Conservation (phyloP, 2,113 vertebrate genomes). For the Myotis lucifugus region DNA sequence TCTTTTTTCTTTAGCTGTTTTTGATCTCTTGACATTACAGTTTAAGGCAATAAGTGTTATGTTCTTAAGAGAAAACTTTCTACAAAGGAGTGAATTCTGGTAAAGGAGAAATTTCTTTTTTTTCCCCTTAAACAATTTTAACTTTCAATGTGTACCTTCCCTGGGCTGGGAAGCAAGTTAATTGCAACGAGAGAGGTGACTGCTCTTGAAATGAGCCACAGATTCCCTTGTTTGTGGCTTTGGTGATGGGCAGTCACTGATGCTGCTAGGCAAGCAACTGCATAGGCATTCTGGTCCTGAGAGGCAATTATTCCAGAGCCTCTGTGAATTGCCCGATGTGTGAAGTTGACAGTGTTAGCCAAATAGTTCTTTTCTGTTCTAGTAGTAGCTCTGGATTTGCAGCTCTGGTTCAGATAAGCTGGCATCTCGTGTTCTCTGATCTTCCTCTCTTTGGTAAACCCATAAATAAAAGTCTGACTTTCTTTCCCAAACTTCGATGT, state of each 20-base stretch:
- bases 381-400: background rate
- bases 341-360: background rate
- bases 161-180: background rate
- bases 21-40: background rate
- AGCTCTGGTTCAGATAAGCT: background rate
- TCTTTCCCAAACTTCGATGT: background rate
- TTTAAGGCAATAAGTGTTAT: background rate
- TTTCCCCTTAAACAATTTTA: background rate
- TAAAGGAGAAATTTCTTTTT: background rate
- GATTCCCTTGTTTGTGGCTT: background rate
- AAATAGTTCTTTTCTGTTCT: background rate
- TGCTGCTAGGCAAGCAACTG: background rate
- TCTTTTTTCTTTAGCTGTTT: background rate
- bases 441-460: background rate
- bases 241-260: background rate
- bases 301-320: background rate
- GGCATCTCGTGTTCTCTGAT: background rate
- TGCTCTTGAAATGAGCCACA: background rate
- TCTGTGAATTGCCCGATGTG: background rate
- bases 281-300: background rate
- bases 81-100: background rate
- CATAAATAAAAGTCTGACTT: slow-evolving; percentile 15
- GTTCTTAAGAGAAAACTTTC: background rate
- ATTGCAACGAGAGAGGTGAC: background rate
- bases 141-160: background rate